These are phyloP conservation scores for Bombus affinis DNA, from an alignment of 1,140 invertebrate species.

Conservation along the genomic window DNA sequence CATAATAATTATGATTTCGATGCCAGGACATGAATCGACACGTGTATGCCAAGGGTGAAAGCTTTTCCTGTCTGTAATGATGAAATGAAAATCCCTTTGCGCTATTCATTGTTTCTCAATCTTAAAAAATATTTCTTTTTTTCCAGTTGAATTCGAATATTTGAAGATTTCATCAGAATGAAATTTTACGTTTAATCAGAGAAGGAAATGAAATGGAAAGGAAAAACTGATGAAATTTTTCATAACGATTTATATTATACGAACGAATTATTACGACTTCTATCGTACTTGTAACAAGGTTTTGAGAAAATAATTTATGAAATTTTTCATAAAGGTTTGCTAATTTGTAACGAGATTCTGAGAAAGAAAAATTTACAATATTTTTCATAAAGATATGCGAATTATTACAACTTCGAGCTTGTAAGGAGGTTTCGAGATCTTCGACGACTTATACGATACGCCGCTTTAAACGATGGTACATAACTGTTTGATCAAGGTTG, in stretches of 20 bases:
- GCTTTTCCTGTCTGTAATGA: background rate
- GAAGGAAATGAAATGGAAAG: background rate
- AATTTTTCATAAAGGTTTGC: too few relatives aligned
- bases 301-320: too few relatives aligned
- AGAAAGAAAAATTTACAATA: background rate
- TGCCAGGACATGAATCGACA: background rate
- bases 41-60: conserved; percentile 16
- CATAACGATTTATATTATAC: background rate
- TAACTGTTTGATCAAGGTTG: conserved; percentile 1
- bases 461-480: conserved; percentile 1
- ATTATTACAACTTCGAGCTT: background rate
- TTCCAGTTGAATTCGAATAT: background rate
- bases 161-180: background rate
- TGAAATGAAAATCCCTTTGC: background rate
- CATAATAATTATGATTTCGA: conserved; percentile 36
- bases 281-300: too few relatives aligned
- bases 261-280: too few relatives aligned
- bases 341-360: too few relatives aligned
- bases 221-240: background rate
- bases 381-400: background rate
- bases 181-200: background rate
- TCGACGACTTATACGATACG: background rate
- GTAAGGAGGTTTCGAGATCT: conserved; percentile 45
- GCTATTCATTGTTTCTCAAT: background rate
- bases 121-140: background rate